Conservation (phyloP, 2,113 vertebrate species). For the Ceuthmochares aereus region DNA sequence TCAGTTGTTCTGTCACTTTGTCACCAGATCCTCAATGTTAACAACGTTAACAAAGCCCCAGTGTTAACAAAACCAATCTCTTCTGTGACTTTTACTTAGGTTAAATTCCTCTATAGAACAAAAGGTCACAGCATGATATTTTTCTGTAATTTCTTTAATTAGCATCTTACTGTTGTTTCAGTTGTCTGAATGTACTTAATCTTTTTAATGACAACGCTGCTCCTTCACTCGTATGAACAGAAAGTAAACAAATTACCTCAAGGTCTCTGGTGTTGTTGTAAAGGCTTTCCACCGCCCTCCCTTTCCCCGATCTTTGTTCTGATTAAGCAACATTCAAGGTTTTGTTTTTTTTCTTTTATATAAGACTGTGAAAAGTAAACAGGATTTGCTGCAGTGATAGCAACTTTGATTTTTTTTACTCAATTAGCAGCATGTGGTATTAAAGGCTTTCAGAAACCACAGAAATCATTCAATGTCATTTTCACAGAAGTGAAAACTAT, state of each 20-base stretch:
- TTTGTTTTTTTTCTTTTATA: background rate
- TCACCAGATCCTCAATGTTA: background rate
- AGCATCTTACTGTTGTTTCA: background rate
- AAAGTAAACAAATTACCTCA: slow-evolving; percentile 42
- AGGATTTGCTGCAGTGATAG: background rate
- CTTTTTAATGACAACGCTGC: background rate
- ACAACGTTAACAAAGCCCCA: no score
- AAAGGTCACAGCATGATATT: background rate
- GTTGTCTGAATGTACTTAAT: background rate
- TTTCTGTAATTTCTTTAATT: slow-evolving; percentile 31
- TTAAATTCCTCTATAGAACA: background rate
- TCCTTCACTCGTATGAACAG: background rate
- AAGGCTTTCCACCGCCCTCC: background rate
- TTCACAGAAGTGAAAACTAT: background rate
- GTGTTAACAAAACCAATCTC: background rate
- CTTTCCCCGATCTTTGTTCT: background rate
- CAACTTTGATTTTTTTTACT: background rate
- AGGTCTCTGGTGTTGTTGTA: background rate
- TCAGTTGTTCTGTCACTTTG: background rate
- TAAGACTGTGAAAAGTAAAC: background rate
- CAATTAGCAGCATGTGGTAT: background rate
- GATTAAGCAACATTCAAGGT: background rate
- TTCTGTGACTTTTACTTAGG: background rate
- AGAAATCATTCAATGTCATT: background rate
- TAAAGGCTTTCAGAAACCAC: background rate